phyloP scores from a whole-genome alignment of 2,888 invertebrate species.

The Cataglyphis altisquamis region DNA sequence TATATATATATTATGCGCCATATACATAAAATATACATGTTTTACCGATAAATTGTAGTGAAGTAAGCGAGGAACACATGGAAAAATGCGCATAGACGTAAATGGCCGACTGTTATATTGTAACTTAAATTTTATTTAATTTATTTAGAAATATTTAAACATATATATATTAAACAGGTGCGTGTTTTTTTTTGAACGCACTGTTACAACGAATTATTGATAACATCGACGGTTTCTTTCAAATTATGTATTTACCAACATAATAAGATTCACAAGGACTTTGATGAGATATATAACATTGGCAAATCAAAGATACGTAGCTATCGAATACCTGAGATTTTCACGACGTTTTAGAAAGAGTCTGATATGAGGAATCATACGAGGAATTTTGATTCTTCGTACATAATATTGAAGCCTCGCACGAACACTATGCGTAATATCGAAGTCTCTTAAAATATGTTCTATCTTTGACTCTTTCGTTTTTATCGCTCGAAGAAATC shows the following conservation, averaged over 20 bases:
- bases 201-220: not conserved
- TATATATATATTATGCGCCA: not conserved
- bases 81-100: conserved; percentile 1
- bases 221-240: conserved; percentile 12
- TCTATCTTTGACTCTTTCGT: conserved; percentile 56
- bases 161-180: not conserved
- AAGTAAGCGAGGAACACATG: not conserved
- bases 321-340: conserved; percentile 67
- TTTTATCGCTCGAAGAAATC: conserved; percentile 66
- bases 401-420: conserved; percentile 75
- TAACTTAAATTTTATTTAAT: conserved; percentile 8
- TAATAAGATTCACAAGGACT: conserved; percentile 63
- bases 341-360: conserved; percentile 61
- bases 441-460: conserved; percentile 74
- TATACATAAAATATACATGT: not conserved
- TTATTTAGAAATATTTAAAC: conserved; percentile 19
- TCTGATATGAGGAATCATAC: conserved; percentile 80
- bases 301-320: conserved; percentile 60
- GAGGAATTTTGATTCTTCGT: conserved; percentile 63
- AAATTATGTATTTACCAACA: conserved; percentile 37
- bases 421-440: conserved; percentile 72
- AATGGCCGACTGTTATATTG: not conserved
- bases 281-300: conserved; percentile 66
- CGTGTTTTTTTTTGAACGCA: not conserved
- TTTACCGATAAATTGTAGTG: not conserved